Percentiles rank a stretch among this genome's conserved stretches.
phyloP scores from a whole-genome alignment of 1,140 invertebrate genomes.

The Diplogasteroides magnus region DNA sequence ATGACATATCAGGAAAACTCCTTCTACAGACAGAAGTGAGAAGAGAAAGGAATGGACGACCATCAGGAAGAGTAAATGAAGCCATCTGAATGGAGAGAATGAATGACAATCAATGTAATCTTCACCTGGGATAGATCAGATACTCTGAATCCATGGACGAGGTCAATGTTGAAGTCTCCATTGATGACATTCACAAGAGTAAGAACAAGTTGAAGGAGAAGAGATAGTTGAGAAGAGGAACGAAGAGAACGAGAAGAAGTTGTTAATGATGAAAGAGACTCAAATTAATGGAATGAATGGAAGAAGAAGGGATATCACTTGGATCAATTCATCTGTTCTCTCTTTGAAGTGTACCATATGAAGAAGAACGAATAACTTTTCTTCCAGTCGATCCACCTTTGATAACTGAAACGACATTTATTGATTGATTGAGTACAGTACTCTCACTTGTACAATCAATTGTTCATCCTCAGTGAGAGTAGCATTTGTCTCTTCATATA shows the following conservation, averaged over 20 bases:
- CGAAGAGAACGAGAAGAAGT: not conserved
- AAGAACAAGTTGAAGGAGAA: not conserved
- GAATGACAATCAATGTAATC: too few species aligned
- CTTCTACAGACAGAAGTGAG: too few species aligned
- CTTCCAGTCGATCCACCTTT: slow-evolving; percentile 27
- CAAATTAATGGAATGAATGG: too few species aligned
- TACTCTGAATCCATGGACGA: not conserved
- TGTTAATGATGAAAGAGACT: not conserved
- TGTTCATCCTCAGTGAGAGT: slow-evolving; percentile 6
- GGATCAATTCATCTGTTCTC: slow-evolving; percentile 10
- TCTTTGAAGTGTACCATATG: slow-evolving; percentile 18
- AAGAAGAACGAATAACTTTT: slow-evolving; percentile 28
- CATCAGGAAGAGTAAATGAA: too few species aligned
- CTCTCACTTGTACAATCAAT: slow-evolving; percentile 1
- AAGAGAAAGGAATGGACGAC: too few species aligned
- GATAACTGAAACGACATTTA: slow-evolving; percentile 20
- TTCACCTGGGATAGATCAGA: not conserved
- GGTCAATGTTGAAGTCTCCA: not conserved
- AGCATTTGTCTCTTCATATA: not conserved
- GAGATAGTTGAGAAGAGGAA: not conserved
- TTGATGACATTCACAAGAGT: not conserved
- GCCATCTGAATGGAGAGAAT: too few species aligned
- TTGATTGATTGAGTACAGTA: too few species aligned
- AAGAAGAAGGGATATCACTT: not conserved
- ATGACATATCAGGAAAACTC: too few species aligned